These are phyloP conservation scores for Pangasius macronema DNA, from an alignment of 2,797 vertebrate species.

Conservation along the genomic window DNA sequence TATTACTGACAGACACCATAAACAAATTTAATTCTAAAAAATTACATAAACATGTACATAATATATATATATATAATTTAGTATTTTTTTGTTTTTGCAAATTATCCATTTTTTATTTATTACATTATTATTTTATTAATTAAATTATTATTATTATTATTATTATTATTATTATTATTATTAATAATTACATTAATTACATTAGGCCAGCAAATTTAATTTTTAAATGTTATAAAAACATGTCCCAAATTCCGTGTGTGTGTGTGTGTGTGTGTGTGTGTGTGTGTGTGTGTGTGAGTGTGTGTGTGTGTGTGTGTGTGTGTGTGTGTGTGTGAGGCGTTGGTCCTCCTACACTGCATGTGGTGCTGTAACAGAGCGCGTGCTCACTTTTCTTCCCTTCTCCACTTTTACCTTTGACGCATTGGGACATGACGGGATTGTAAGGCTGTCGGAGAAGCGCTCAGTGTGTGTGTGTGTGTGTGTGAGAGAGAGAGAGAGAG, in stretches of 20 bases:
- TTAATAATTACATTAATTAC: too few relatives aligned
- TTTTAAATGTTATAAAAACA: not conserved
- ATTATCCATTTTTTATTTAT: too few relatives aligned
- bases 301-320: not conserved
- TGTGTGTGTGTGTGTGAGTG: not conserved
- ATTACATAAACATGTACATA: not conserved
- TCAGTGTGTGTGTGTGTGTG: slow-evolving; percentile 34
- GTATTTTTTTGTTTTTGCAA: too few relatives aligned
- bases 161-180: too few relatives aligned
- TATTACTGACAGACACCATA: not conserved
- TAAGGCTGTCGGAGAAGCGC: slow-evolving; percentile 48
- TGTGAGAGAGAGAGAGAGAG: not conserved
- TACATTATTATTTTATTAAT: too few relatives aligned
- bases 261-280: not conserved
- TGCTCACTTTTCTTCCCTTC: slow-evolving; percentile 58
- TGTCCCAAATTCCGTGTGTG: not conserved
- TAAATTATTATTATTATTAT: too few relatives aligned
- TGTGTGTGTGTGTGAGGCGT: not conserved
- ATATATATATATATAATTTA: too few relatives aligned
- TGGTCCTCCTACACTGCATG: slow-evolving; percentile 75
- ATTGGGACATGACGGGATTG: slow-evolving; percentile 61
- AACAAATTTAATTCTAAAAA: not conserved
- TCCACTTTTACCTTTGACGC: slow-evolving; percentile 64
- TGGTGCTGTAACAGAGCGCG: slow-evolving; percentile 72
- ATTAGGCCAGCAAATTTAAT: too few relatives aligned